A percentile compares a stretch with the other conserved stretches of the same genome.
Evolutionary conservation across 1,140 invertebrate species (phyloP).

Genomic region (Mizuhopecten yessoensis): DNA sequence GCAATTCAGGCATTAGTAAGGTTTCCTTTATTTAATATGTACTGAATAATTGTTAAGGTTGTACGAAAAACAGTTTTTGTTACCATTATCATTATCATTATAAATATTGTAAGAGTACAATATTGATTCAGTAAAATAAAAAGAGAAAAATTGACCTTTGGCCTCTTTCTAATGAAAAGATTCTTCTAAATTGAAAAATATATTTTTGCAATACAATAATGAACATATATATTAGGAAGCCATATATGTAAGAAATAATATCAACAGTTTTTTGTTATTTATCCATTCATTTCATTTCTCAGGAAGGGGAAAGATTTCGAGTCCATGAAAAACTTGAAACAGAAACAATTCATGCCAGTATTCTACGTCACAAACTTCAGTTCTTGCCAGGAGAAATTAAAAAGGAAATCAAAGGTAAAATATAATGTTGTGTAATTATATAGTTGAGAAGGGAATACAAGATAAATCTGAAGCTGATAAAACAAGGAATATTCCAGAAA

Average conservation of each 20-base stretch:
- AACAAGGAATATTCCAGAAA: too few species aligned
- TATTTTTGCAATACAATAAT: too few species aligned
- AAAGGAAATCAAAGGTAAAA: slow-evolving; percentile 80
- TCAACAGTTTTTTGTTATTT: too few species aligned
- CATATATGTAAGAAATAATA: too few species aligned
- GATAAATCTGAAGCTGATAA: neutral
- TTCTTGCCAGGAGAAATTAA: slow-evolving; percentile 78
- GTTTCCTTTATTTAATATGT: neutral
- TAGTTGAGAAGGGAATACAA: neutral
- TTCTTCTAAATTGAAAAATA: too few species aligned
- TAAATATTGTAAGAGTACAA: neutral
- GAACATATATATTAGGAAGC: too few species aligned
- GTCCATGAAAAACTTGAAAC: slow-evolving; percentile 80
- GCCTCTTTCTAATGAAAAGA: neutral
- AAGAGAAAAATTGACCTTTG: neutral
- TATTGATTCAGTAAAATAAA: neutral
- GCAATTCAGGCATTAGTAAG: slow-evolving; percentile 79
- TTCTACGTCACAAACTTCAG: slow-evolving; percentile 78
- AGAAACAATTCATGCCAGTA: slow-evolving; percentile 81
- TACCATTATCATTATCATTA: neutral
- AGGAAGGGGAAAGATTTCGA: slow-evolving; percentile 76
- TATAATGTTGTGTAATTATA: neutral
- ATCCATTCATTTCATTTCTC: neutral
- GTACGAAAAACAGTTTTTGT: neutral
- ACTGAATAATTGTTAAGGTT: neutral